phyloP scores from a whole-genome alignment of 2,888 invertebrate species.

The Exocentrus adspersus region DNA sequence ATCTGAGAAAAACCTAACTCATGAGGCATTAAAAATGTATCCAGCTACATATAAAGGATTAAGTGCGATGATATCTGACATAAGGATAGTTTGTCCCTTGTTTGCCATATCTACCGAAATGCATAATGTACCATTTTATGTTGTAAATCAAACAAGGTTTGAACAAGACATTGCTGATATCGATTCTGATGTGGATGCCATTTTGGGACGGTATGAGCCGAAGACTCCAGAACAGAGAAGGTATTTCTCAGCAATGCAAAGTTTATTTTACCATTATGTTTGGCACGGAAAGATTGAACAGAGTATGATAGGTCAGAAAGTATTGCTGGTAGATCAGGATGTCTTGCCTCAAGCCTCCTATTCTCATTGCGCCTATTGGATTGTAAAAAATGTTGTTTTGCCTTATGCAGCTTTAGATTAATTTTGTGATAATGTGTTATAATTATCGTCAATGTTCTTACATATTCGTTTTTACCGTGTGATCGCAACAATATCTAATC shows the following conservation, averaged over 20 bases:
- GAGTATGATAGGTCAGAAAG: slow-evolving; percentile 66
- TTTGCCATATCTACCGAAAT: slow-evolving; percentile 73
- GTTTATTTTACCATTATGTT: slow-evolving; percentile 84
- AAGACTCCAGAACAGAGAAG: slow-evolving; percentile 78
- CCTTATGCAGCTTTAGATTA: slow-evolving; percentile 81
- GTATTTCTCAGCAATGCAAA: slow-evolving; percentile 82
- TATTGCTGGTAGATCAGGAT: slow-evolving; percentile 79
- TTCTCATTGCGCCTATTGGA: slow-evolving; percentile 82
- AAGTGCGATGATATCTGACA: slow-evolving; percentile 79
- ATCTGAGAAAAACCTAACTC: slow-evolving; percentile 71
- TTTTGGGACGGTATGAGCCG: slow-evolving; percentile 78
- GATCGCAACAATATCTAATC: too few species aligned
- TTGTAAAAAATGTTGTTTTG: slow-evolving; percentile 77
- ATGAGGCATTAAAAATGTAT: slow-evolving; percentile 72
- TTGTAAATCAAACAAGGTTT: slow-evolving; percentile 74
- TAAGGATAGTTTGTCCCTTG: slow-evolving; percentile 83
- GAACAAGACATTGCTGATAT: slow-evolving; percentile 62
- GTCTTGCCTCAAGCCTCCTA: slow-evolving; percentile 72
- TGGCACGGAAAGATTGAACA: slow-evolving; percentile 79
- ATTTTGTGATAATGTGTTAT: not conserved
- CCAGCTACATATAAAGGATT: slow-evolving; percentile 74
- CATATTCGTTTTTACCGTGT: too few species aligned
- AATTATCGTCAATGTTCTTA: too few species aligned
- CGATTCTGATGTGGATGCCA: slow-evolving; percentile 79
- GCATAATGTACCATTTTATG: slow-evolving; percentile 76